Base-by-base conservation (phyloP, 2,888 invertebrate genomes). In the Ormia ochracea region DNA sequence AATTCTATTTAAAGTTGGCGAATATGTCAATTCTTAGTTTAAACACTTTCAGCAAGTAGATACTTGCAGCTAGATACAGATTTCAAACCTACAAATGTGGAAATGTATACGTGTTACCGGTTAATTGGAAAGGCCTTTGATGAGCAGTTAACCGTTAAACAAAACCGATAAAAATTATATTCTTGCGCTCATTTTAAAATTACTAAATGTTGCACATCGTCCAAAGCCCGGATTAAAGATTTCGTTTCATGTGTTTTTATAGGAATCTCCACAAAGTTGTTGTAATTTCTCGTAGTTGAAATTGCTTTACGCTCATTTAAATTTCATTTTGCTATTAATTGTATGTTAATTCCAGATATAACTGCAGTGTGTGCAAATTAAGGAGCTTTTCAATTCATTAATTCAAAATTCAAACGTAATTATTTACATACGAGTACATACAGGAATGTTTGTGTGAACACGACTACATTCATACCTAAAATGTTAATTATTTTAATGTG, bases 271-370 rank as follows among this genome's bases (percentile, higher is more conserved):
- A 2, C n/a, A 21, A 38, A 61, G 54, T 45, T 69, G 68, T 69
- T 56, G 23, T 17, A 26, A 45, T 43, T 48, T 38, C 3, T 43
- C 65, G 45, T 33, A 28, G 28, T 21, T 45, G 31, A 3, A 43
- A 17, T 19, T 23, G 50, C 9, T 10, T 41, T 26, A 31, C 36
- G 28, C 9, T 48, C 14, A 28, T 17, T 26, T 48, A 21, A 33
- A 43, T 63, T 73, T 54, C 43, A 66, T 19, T 72, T 56, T 61
- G 23, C 66, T 66, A 43, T 76, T 72, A 76, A 76, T 63, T 76
- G 56, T 76, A 76, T 72, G 79, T 80, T 80, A 76, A 80, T 80
- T 75, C 43, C n/a, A 26, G 19, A 68, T 48, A 56, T 72, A 80
- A 80, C 76, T 76, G 54, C 33, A 54, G 41, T 61, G 43, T 66